Evolutionary conservation across 2,797 vertebrate species (phyloP).

Genomic region (Caiman crocodilus): DNA sequence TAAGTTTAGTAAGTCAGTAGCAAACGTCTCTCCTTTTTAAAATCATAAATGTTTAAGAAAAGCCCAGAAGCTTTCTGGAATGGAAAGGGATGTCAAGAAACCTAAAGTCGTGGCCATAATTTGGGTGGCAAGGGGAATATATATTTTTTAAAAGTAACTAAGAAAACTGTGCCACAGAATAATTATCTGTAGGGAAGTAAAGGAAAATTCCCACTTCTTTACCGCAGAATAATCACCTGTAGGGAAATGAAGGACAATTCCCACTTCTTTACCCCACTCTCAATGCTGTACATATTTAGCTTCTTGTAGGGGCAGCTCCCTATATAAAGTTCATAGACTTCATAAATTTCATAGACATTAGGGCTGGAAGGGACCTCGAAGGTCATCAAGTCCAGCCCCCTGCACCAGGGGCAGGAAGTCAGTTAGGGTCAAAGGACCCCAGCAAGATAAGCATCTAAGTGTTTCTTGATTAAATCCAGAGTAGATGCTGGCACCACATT

Average conservation of each 20-base stretch:
- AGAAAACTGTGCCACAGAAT: too few relatives aligned
- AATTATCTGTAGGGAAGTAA: not conserved
- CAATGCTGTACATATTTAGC: accelerated
- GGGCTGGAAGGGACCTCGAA: too few relatives aligned
- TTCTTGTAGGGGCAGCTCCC: not conserved
- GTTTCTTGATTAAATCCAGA: too few relatives aligned
- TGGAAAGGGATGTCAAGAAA: not conserved
- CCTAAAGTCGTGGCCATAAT: not conserved
- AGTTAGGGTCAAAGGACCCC: too few relatives aligned
- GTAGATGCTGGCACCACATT: too few relatives aligned
- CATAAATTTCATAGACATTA: too few relatives aligned
- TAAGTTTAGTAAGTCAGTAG: accelerated
- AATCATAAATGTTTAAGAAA: accelerated
- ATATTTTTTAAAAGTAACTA: not conserved
- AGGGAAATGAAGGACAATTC: not conserved
- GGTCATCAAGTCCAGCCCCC: too few relatives aligned
- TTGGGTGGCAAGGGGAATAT: not conserved
- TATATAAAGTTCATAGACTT: too few relatives aligned
- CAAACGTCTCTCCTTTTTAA: not conserved
- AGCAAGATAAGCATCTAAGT: too few relatives aligned
- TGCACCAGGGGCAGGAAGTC: too few relatives aligned
- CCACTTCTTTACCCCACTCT: accelerated
- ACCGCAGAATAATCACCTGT: accelerated
- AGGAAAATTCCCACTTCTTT: accelerated
- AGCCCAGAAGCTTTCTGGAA: accelerated